These are phyloP conservation scores for Oryzias melastigma DNA, from an alignment of 2,113 vertebrate species.

Conservation along the genomic window DNA sequence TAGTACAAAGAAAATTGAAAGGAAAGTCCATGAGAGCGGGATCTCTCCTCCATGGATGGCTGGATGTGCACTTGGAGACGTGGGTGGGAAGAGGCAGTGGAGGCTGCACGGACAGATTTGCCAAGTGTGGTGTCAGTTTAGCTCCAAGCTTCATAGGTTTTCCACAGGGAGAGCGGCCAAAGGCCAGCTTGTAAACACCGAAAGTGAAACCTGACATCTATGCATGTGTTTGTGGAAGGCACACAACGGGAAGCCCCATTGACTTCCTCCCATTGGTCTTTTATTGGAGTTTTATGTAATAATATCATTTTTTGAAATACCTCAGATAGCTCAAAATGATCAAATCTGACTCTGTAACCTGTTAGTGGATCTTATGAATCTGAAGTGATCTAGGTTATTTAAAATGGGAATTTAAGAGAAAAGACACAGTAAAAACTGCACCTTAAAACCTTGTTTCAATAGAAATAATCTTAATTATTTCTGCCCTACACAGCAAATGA, in stretches of 20 bases:
- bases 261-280: neutral
- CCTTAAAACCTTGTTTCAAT: too few species aligned
- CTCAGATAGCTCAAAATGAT: too few species aligned
- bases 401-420: too few species aligned
- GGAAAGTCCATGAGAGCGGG: conserved; percentile 21
- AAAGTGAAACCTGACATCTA: conserved; percentile 47
- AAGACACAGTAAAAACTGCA: too few species aligned
- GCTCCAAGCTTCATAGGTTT: conserved; percentile 29
- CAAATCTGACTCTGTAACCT: too few species aligned
- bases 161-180: conserved; percentile 47
- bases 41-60: conserved; percentile 9
- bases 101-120: conserved; percentile 35
- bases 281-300: neutral
- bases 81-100: conserved; percentile 31
- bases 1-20: conserved; percentile 12
- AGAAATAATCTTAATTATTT: too few species aligned
- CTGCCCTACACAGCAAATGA: too few species aligned
- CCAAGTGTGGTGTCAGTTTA: conserved; percentile 36
- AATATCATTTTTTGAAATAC: too few species aligned
- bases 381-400: too few species aligned
- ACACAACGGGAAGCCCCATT: conserved; percentile 15
- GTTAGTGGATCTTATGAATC: too few species aligned
- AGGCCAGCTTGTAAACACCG: conserved; percentile 54
- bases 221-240: conserved; percentile 22
- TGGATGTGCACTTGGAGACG: conserved; percentile 13